Percentiles rank a stretch among this genome's conserved stretches.
phyloP scores from a whole-genome alignment of 2,888 invertebrate genomes.

The Tipula helvola region DNA sequence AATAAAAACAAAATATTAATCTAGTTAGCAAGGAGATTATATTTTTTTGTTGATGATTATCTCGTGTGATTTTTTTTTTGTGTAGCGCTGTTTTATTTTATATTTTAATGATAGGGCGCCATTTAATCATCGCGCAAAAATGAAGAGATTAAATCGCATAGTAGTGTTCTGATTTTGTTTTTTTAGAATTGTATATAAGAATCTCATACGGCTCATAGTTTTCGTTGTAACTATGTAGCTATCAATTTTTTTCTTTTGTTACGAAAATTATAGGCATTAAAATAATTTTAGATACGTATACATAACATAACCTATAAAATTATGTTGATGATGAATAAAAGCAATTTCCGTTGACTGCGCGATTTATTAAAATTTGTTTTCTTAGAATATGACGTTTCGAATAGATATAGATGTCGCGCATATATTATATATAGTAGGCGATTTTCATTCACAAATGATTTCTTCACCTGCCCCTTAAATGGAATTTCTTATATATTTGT shows the following conservation, averaged over 20 bases:
- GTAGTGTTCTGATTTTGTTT: background rate
- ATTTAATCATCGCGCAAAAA: background rate
- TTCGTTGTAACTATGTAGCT: background rate
- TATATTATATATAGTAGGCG: background rate
- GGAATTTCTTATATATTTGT: background rate
- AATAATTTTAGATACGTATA: background rate
- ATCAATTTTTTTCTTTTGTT: background rate
- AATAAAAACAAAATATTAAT: background rate
- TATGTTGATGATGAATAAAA: background rate
- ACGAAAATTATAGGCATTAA: background rate
- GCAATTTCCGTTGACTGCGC: background rate
- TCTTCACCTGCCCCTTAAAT: background rate
- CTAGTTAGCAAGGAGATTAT: background rate
- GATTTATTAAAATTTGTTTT: background rate
- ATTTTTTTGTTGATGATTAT: background rate
- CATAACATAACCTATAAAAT: background rate
- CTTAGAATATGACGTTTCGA: background rate
- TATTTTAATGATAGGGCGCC: background rate
- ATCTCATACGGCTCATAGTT: background rate
- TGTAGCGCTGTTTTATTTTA: background rate
- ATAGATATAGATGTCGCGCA: background rate
- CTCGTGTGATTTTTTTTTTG: background rate
- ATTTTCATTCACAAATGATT: slow-evolving; percentile 4
- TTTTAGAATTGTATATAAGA: background rate
- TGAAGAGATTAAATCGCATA: background rate